These are phyloP conservation scores for Ascidia mentula DNA, from an alignment of 23 tunicate species.

Conservation along the genomic window DNA sequence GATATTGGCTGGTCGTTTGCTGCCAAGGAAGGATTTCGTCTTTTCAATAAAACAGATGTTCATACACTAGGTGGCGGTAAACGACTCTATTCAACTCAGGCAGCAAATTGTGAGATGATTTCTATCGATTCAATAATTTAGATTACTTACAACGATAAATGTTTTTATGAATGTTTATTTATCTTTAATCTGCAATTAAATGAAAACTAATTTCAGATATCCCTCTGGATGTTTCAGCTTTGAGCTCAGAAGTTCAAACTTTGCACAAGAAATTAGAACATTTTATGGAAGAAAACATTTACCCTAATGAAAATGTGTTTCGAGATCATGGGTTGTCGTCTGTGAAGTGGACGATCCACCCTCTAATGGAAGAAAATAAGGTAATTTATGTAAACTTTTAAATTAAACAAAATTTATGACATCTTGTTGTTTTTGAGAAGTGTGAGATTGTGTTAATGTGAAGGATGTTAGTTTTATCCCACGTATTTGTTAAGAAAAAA, in stretches of 20 bases:
- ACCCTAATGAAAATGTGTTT: slow-evolving; percentile 36
- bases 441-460: too few relatives aligned
- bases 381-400: slow-evolving; percentile 2
- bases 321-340: slow-evolving; percentile 18
- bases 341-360: slow-evolving; percentile 56
- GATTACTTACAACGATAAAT: too few relatives aligned
- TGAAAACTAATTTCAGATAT: not conserved
- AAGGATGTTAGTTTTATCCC: not conserved
- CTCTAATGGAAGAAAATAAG: slow-evolving; percentile 50
- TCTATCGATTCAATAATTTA: too few relatives aligned
- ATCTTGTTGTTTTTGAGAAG: not conserved
- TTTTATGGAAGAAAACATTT: slow-evolving; percentile 55
- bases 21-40: slow-evolving; percentile 77
- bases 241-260: slow-evolving; percentile 44
- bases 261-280: slow-evolving; percentile 26
- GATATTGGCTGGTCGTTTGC: slow-evolving; percentile 94
- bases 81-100: slow-evolving; percentile 20
- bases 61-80: not conserved
- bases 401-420: not conserved
- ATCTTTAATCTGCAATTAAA: not conserved
- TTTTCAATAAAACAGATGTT: slow-evolving; percentile 41
- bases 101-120: not conserved
- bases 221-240: slow-evolving; percentile 35
- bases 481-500: slow-evolving; percentile 31
- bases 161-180: too few relatives aligned